Percentiles rank a stretch among this genome's conserved stretches.
Evolutionary conservation across 2,113 vertebrate genomes (phyloP).

Genomic region (Apistogramma diplotaenia): DNA sequence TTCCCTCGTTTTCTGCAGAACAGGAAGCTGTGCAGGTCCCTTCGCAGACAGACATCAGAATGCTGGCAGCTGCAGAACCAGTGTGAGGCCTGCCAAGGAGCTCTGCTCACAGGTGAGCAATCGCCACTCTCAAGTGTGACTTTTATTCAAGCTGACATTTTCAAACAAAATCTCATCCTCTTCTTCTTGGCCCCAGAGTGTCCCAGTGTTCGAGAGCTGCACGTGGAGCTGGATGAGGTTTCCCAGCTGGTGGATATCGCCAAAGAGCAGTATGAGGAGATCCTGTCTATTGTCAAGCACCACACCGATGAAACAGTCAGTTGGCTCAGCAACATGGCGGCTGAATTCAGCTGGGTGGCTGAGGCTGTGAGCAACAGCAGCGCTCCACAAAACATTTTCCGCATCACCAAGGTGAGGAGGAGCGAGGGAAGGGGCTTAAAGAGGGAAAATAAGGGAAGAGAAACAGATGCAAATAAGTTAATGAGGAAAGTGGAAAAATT

Average conservation of each 20-base stretch:
- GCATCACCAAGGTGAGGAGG: conserved; percentile 77
- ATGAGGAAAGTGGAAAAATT: too few species aligned
- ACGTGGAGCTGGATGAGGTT: conserved; percentile 82
- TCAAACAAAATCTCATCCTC: neutral
- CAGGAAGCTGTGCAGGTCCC: conserved; percentile 76
- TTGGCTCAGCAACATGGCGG: conserved; percentile 83
- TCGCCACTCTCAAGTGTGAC: neutral
- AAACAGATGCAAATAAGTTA: too few species aligned
- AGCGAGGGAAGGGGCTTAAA: too few species aligned
- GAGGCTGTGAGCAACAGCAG: conserved; percentile 73
- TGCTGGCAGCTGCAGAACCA: conserved; percentile 83
- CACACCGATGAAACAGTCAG: conserved; percentile 83
- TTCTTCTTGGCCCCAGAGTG: conserved; percentile 77
- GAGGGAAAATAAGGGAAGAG: too few species aligned
- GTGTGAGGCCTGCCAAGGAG: conserved; percentile 85
- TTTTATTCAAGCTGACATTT: neutral
- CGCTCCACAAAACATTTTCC: conserved; percentile 77
- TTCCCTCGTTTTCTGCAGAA: conserved; percentile 61
- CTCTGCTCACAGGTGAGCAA: conserved; percentile 81
- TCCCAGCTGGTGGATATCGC: conserved; percentile 83
- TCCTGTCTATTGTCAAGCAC: conserved; percentile 80
- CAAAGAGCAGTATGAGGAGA: conserved; percentile 83
- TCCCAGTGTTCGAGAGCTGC: conserved; percentile 80
- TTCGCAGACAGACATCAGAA: conserved; percentile 81
- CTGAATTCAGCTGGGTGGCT: conserved; percentile 86